Evolutionary conservation across 2,888 invertebrate species (phyloP), one percentile per base, ranked within the genome.

Genomic region (Theristus sp.): DNA sequence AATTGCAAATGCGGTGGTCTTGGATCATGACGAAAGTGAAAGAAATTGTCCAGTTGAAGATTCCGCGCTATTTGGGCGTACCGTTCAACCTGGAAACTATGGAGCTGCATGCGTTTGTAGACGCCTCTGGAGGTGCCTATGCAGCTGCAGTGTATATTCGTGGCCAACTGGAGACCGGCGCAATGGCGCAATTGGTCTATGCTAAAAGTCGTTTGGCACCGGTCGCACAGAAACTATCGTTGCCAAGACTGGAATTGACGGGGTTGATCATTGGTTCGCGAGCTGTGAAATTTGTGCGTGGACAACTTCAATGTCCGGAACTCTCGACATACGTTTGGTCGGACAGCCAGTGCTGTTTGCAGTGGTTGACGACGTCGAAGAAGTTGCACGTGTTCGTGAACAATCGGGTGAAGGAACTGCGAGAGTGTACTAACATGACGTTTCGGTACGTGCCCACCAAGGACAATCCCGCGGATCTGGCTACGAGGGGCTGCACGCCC

Each of bases 401-500:
- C n/a, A 49, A 49, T n/a, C 49, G 49, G 6, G 20, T 49, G n/a
- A 10, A 49, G 13, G 49, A 49, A n/a, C 6, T 49, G 13, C 6
- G n/a, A 3, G 13, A 49, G n/a, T 17, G 6, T 6, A n/a, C 3
- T 6, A n/a, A 49, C 49, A n/a, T 3, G 26, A 1, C 17, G 1
- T 47, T 63, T 17, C 60, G 62, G 0, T 67, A 71, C 60, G 65
- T 71, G 1, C 60, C 61, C 1, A 65, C 67, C 0, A 55, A 63
- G 1, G 58, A 64, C 10, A 73, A 73, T 61, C 70, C 72, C 0
- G 72, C 72, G 1, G 71, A 72, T 53, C 60, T 67, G 29, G 67
- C 67, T 0, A 67, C 71, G 0, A 29, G 66, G 38, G 69, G 69
- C 27, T 28, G 62, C 25, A 59, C 60, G 1, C 30, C 61, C 13